Evolutionary conservation across 2,888 invertebrate species (phyloP).

Genomic region (Priocnemis perturbator): DNA sequence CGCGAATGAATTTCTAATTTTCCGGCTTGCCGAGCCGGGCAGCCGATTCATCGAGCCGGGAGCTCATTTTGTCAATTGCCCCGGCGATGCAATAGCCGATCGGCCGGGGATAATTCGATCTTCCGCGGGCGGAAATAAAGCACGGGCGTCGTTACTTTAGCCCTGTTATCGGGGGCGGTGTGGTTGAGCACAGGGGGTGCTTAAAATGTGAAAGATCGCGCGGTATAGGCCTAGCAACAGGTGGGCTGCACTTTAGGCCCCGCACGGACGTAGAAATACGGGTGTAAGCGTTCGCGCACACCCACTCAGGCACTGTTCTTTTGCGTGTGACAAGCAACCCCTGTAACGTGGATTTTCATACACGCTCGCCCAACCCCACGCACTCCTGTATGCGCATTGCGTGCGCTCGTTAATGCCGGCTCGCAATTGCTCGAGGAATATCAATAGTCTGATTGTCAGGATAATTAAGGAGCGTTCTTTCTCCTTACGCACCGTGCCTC

Average conservation of each 20-base stretch:
- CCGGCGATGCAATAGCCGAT: background rate
- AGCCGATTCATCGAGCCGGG: constrained; percentile 9
- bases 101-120: constrained; percentile 37
- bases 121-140: constrained; percentile 35
- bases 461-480: too few species aligned
- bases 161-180: background rate
- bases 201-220: constrained; percentile 42
- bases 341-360: too few species aligned
- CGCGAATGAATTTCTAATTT: constrained; percentile 26
- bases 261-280: background rate
- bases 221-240: constrained; percentile 67
- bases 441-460: too few species aligned
- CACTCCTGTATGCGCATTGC: too few species aligned
- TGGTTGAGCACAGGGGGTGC: constrained; percentile 22
- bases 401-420: too few species aligned
- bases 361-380: too few species aligned
- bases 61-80: background rate
- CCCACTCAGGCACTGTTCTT: too few species aligned
- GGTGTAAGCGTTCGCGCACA: background rate
- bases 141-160: constrained; percentile 12
- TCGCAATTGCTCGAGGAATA: too few species aligned
- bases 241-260: constrained; percentile 61
- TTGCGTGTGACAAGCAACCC: too few species aligned
- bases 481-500: too few species aligned
- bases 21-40: constrained; percentile 6